phyloP scores from a whole-genome alignment of 2,888 invertebrate genomes.

The Drymonia ruficornis region DNA sequence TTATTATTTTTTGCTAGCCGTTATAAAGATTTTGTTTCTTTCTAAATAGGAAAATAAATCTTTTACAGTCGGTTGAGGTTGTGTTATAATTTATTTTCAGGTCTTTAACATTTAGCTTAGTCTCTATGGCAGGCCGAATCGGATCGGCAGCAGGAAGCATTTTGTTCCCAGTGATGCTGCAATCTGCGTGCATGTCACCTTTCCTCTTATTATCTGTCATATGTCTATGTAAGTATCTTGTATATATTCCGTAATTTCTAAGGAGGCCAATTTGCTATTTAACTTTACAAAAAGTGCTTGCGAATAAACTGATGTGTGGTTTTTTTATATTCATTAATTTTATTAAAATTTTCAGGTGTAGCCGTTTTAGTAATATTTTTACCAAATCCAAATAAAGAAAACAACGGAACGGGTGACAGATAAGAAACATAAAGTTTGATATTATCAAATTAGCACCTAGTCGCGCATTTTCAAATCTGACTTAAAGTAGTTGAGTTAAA shows the following conservation, averaged over 20 bases:
- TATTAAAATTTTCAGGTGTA: constrained; percentile 1
- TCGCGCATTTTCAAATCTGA: too few relatives aligned
- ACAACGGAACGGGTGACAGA: not conserved
- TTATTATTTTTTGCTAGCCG: too few relatives aligned
- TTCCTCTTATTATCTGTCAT: constrained; percentile 49
- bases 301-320: too few relatives aligned
- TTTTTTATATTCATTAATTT: not conserved
- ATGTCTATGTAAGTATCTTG: constrained; percentile 48
- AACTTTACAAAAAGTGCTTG: too few relatives aligned
- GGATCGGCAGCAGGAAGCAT: constrained; percentile 59
- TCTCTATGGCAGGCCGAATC: constrained; percentile 54
- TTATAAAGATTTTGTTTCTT: too few relatives aligned
- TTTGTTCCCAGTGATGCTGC: constrained; percentile 54
- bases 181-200: constrained; percentile 56
- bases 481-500: too few relatives aligned
- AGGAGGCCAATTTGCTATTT: too few relatives aligned
- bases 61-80: too few relatives aligned
- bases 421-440: too few relatives aligned
- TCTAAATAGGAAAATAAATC: too few relatives aligned
- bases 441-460: too few relatives aligned
- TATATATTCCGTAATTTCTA: not conserved
- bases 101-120: constrained; percentile 51
- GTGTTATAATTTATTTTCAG: too few relatives aligned
- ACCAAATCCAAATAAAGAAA: not conserved
- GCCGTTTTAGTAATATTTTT: not conserved